A percentile compares a stretch with the other conserved stretches of the same genome.
phyloP scores from a whole-genome alignment of 2,888 invertebrate genomes.

The Electrophaes corylata region DNA sequence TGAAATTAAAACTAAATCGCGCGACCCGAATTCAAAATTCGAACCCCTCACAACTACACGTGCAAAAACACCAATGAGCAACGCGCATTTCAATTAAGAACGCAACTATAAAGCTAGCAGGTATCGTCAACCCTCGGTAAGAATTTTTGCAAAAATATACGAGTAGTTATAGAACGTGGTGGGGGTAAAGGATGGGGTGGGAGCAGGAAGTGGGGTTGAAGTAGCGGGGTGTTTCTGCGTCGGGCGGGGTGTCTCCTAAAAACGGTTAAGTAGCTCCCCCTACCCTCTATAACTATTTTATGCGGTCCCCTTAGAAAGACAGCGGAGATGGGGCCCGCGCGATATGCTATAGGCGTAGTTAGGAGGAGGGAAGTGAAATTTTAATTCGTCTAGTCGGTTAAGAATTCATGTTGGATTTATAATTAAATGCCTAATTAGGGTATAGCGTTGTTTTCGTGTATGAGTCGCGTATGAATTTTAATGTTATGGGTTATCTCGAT shows the following conservation, averaged over 20 bases:
- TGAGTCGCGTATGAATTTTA: conserved; percentile 63
- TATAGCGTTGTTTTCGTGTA: conserved; percentile 68
- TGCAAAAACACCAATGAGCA: conserved; percentile 73
- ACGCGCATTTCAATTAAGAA: conserved; percentile 66
- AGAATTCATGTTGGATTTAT: conserved; percentile 82
- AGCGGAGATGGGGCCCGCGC: conserved; percentile 76
- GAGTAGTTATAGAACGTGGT: conserved; percentile 72
- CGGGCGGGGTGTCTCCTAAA: conserved; percentile 82
- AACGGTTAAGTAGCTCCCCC: conserved; percentile 84
- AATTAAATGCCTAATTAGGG: conserved; percentile 80
- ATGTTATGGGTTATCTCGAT: conserved; percentile 51
- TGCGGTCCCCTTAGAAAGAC: conserved; percentile 84
- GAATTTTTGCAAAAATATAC: conserved; percentile 82
- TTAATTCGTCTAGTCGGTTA: conserved; percentile 81
- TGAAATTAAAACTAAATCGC: conserved; percentile 81
- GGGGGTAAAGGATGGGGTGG: conserved; percentile 59
- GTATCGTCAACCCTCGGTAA: conserved; percentile 79
- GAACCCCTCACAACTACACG: conserved; percentile 65
- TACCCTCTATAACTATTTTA: conserved; percentile 83
- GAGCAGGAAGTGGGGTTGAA: conserved; percentile 78
- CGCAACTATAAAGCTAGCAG: conserved; percentile 69
- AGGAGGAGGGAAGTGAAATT: conserved; percentile 78
- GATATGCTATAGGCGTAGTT: conserved; percentile 73
- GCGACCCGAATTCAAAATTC: conserved; percentile 77
- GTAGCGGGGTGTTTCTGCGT: conserved; percentile 74